phyloP scores from a whole-genome alignment of 1,140 invertebrate species.

The Listronotus bonariensis region DNA sequence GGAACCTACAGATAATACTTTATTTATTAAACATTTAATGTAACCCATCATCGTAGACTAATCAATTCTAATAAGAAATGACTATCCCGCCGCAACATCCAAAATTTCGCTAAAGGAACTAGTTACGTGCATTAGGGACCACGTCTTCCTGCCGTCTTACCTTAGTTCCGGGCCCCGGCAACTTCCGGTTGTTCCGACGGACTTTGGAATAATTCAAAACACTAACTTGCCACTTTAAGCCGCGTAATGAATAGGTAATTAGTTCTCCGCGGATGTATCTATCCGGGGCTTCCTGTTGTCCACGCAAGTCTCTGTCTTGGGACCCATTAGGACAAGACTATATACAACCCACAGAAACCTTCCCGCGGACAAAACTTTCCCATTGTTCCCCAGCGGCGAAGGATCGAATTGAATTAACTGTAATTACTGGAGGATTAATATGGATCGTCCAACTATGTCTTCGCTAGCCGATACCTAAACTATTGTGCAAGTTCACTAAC shows the following conservation, averaged over 20 bases:
- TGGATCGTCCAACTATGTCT: slow-evolving; percentile 34
- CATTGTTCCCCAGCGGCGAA: slow-evolving; percentile 26
- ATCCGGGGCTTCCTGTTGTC: slow-evolving; percentile 35
- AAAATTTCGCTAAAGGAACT: too few species aligned
- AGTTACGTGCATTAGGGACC: background rate
- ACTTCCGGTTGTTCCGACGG: slow-evolving; percentile 31
- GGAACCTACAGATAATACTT: too few species aligned
- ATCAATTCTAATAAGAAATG: slow-evolving; percentile 15
- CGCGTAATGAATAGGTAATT: slow-evolving; percentile 37
- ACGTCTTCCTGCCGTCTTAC: slow-evolving; percentile 46
- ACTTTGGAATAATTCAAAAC: slow-evolving; percentile 27
- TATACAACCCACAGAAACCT: slow-evolving; percentile 24
- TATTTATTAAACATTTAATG: too few species aligned
- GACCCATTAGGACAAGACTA: slow-evolving; percentile 31
- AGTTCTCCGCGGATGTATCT: slow-evolving; percentile 26
- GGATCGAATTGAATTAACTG: slow-evolving; percentile 39
- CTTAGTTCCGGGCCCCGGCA: slow-evolving; percentile 45
- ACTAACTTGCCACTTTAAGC: slow-evolving; percentile 33
- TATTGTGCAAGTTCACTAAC: slow-evolving; percentile 33
- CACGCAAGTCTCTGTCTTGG: slow-evolving; percentile 32
- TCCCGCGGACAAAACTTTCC: slow-evolving; percentile 16
- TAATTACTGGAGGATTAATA: slow-evolving; percentile 37
- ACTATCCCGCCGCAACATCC: background rate
- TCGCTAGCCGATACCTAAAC: slow-evolving; percentile 26
- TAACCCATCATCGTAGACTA: background rate